phyloP scores from a whole-genome alignment of 1,140 invertebrate species.

The Drosophila orosa region DNA sequence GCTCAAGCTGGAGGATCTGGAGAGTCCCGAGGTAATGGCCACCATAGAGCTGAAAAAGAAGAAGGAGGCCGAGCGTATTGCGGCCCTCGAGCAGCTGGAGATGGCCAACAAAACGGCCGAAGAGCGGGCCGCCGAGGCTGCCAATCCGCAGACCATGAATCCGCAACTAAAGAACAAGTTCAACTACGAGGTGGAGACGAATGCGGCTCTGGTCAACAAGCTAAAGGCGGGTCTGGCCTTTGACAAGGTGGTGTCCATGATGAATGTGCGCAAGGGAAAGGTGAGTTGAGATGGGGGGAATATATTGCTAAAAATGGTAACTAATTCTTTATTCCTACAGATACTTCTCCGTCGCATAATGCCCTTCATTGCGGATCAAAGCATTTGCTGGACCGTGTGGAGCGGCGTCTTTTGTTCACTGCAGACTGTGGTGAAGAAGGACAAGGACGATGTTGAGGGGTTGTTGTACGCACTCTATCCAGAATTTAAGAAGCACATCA shows the following conservation, averaged over 20 bases:
- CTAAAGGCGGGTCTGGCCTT: constrained; percentile 87
- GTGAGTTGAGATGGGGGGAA: constrained; percentile 79
- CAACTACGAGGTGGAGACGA: constrained; percentile 77
- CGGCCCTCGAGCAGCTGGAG: constrained; percentile 85
- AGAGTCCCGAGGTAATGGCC: constrained; percentile 89
- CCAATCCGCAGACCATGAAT: constrained; percentile 83
- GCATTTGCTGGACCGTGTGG: constrained; percentile 85
- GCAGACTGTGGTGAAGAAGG: constrained; percentile 83
- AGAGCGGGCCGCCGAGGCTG: constrained; percentile 78
- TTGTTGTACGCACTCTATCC: constrained; percentile 85
- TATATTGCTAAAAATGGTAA: background rate
- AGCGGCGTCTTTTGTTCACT: constrained; percentile 85
- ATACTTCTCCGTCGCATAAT: constrained; percentile 86
- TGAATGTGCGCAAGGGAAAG: constrained; percentile 90
- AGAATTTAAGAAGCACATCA: constrained; percentile 85
- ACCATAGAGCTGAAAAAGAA: constrained; percentile 87
- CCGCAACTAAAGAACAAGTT: constrained; percentile 77
- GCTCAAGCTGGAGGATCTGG: constrained; percentile 90
- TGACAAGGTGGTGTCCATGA: constrained; percentile 88
- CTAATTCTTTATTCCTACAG: constrained; percentile 64
- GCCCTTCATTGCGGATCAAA: constrained; percentile 85
- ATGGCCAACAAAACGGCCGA: constrained; percentile 76
- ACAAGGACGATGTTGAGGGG: constrained; percentile 85
- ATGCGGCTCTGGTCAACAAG: constrained; percentile 86
- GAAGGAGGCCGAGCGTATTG: constrained; percentile 86